A percentile compares a stretch with the other conserved stretches of the same genome.
phyloP scores from a whole-genome alignment of 2,113 vertebrate species.

The Leiothrix lutea region DNA sequence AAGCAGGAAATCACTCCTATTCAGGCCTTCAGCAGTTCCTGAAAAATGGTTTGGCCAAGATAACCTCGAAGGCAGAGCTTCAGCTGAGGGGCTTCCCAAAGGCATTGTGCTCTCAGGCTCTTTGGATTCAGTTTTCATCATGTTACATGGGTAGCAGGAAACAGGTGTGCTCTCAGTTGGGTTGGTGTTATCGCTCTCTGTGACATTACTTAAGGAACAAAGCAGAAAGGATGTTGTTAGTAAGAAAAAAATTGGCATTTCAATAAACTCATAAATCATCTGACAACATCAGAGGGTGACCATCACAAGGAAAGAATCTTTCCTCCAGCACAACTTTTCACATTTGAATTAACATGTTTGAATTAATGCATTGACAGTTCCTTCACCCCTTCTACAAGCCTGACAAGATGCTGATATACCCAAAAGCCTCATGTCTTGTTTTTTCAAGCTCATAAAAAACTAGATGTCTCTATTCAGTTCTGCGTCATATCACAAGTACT shows the following conservation, averaged over 20 bases:
- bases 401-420: constrained; percentile 12
- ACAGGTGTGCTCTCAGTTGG: constrained; percentile 74
- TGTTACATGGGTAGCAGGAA: constrained; percentile 88
- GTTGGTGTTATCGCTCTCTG: constrained; percentile 77
- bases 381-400: background rate
- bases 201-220: constrained; percentile 72
- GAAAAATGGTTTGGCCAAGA: constrained; percentile 94
- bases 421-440: background rate
- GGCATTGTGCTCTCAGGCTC: constrained; percentile 72
- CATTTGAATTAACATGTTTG: background rate
- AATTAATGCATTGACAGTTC: background rate
- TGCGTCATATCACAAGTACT: background rate
- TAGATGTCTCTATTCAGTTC: background rate
- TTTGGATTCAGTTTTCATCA: constrained; percentile 69
- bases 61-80: constrained; percentile 79
- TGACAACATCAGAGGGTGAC: background rate
- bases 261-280: background rate
- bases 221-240: constrained; percentile 44
- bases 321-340: background rate
- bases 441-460: background rate
- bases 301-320: background rate
- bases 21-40: constrained; percentile 74
- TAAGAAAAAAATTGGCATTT: background rate
- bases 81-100: constrained; percentile 70
- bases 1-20: constrained; percentile 80